Conservation (phyloP, 2,797 vertebrate species). For the Holocentrus rufus region DNA sequence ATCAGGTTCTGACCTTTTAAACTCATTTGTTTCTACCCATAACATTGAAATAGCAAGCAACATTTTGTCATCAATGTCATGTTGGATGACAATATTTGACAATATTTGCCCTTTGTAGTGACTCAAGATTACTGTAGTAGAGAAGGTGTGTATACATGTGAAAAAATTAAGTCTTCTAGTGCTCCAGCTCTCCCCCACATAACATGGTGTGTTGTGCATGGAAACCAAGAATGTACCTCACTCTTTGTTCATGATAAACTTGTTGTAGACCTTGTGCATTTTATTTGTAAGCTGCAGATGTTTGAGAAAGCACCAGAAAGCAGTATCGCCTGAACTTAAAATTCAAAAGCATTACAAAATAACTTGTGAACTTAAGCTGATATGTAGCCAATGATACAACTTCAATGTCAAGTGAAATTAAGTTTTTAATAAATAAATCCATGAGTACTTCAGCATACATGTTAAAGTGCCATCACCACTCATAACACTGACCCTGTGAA, state of each 20-base stretch:
- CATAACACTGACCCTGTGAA: conserved; percentile 11
- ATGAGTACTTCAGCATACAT: conserved; percentile 33
- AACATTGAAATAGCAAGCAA: conserved; percentile 87
- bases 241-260: conserved; percentile 46
- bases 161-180: no score
- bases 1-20: neutral
- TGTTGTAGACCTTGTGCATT: neutral
- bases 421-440: conserved; percentile 68
- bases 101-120: no score
- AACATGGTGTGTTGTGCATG: no score
- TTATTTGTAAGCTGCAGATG: no score
- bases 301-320: no score
- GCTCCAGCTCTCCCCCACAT: no score
- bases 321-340: no score
- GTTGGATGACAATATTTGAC: neutral
- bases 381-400: neutral
- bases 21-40: conserved; percentile 11
- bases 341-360: no score
- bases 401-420: conserved; percentile 7
- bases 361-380: no score
- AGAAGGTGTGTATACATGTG: no score
- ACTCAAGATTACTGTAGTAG: no score
- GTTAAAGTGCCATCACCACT: conserved; percentile 26
- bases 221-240: neutral
- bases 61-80: conserved; percentile 85